These are phyloP conservation scores for Ptilorrhoa leucosticta DNA, from an alignment of 2,113 vertebrate genomes.

Conservation along the genomic window DNA sequence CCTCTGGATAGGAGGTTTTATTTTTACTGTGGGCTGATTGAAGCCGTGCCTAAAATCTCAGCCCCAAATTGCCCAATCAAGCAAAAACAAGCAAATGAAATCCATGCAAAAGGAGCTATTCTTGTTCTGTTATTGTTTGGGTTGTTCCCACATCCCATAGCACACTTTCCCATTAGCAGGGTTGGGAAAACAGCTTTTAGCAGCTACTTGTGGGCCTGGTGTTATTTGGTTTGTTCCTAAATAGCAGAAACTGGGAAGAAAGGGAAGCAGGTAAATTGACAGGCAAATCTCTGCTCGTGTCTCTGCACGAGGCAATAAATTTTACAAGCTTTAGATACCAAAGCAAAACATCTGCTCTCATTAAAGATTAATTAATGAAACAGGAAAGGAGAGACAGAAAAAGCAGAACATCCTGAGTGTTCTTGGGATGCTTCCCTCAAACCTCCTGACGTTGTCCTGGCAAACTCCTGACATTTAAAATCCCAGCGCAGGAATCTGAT, in stretches of 20 bases:
- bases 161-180: not conserved
- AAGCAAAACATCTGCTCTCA: not conserved
- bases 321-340: not conserved
- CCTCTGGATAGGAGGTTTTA: constrained; percentile 22
- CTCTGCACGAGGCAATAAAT: not conserved
- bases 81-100: constrained; percentile 7
- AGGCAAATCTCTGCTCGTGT: not conserved
- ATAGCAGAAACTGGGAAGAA: not conserved
- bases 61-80: not conserved
- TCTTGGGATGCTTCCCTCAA: not conserved
- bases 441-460: not conserved
- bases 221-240: not conserved
- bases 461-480: not conserved
- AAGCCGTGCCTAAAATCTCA: constrained; percentile 21
- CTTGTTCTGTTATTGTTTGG: not conserved
- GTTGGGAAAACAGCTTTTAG: not conserved
- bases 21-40: constrained; percentile 6
- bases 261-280: not conserved
- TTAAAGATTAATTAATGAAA: not conserved
- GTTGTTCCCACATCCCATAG: not conserved
- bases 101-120: not conserved
- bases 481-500: not conserved
- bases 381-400: not conserved
- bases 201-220: not conserved
- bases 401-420: not conserved